Conservation (phyloP, 1,140 invertebrate genomes). For the Cotesia vestalis region DNA sequence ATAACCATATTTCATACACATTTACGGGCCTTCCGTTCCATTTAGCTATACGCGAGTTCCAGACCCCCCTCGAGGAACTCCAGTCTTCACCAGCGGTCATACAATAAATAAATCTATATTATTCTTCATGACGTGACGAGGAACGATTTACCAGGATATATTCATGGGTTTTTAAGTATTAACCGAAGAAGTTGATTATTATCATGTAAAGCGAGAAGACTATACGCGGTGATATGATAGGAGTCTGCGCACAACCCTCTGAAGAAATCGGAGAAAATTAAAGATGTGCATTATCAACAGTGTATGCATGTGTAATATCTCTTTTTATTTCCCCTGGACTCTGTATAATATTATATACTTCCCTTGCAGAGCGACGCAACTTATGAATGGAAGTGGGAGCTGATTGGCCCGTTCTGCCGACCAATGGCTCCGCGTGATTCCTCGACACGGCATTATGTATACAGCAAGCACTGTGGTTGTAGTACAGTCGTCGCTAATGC, state of each 20-base stretch:
- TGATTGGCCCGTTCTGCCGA: slow-evolving; percentile 45
- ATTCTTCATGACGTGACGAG: slow-evolving; percentile 38
- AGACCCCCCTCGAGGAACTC: slow-evolving; percentile 8
- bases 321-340: neutral
- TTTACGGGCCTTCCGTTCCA: slow-evolving; percentile 38
- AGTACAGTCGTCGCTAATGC: slow-evolving; percentile 7
- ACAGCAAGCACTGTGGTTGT: neutral
- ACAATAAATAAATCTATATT: slow-evolving; percentile 44
- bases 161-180: neutral
- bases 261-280: too few species aligned
- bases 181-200: slow-evolving; percentile 8
- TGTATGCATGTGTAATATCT: neutral
- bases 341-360: slow-evolving; percentile 1
- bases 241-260: too few species aligned
- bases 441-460: neutral
- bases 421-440: slow-evolving; percentile 46
- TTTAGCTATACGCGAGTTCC: slow-evolving; percentile 34
- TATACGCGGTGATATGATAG: too few species aligned
- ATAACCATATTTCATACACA: slow-evolving; percentile 40
- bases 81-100: neutral
- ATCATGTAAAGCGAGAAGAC: too few species aligned
- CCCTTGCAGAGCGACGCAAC: slow-evolving; percentile 48
- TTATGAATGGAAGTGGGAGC: slow-evolving; percentile 57
- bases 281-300: too few species aligned
- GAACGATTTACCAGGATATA: slow-evolving; percentile 28